These are phyloP conservation scores for Syrphus vitripennis DNA, from an alignment of 2,888 invertebrate species.

Conservation along the genomic window DNA sequence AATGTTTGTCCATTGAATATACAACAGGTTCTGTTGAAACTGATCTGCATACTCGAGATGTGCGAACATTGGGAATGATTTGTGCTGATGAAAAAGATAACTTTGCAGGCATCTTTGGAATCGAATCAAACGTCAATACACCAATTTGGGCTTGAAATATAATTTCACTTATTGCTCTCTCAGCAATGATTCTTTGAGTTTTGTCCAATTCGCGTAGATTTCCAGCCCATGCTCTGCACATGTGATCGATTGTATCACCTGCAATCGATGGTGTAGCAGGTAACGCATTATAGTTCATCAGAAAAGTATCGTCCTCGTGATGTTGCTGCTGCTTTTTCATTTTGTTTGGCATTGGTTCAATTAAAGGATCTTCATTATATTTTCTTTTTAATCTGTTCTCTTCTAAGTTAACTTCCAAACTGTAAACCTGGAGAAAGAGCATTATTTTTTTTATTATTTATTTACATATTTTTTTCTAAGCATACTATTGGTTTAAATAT, in stretches of 20 bases:
- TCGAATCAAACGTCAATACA: background rate
- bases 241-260: background rate
- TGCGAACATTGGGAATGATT: background rate
- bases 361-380: background rate
- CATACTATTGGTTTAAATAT: no score
- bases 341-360: background rate
- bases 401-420: background rate
- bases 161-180: conserved; percentile 4
- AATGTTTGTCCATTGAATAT: background rate
- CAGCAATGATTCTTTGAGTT: background rate
- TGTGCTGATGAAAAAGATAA: background rate
- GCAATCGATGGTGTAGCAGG: background rate
- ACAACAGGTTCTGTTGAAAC: background rate
- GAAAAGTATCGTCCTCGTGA: background rate
- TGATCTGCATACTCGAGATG: no score
- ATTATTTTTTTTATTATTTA: no score
- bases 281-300: background rate
- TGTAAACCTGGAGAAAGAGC: background rate
- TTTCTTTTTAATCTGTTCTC: background rate
- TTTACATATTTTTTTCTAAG: no score
- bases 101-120: background rate
- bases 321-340: background rate
- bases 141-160: background rate
- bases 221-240: conserved; percentile 14
- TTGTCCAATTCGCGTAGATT: background rate